Conservation (phyloP, 2,797 vertebrate genomes). For the Neoniphon sammara region DNA sequence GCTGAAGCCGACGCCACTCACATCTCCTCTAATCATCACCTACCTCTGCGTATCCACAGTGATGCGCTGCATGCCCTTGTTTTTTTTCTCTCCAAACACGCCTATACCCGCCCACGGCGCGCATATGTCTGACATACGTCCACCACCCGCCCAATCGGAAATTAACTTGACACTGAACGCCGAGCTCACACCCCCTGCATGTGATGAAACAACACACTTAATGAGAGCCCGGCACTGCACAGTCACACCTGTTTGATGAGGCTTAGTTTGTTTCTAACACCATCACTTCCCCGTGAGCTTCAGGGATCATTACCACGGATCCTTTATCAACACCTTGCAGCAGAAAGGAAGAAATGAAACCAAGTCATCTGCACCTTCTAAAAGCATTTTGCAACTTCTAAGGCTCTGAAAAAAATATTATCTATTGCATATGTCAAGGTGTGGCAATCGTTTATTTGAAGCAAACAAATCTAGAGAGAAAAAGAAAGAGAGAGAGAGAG, state of each 20-base stretch:
- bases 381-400: background rate
- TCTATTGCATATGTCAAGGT: too few species aligned
- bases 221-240: slow-evolving; percentile 7
- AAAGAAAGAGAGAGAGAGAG: too few species aligned
- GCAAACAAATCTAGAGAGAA: too few species aligned
- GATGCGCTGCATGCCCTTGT: slow-evolving; percentile 61
- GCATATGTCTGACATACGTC: slow-evolving; percentile 81
- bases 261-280: background rate
- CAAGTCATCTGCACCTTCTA: background rate
- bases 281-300: background rate
- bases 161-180: slow-evolving; percentile 62
- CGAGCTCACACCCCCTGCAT: slow-evolving; percentile 29
- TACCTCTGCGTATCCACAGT: slow-evolving; percentile 57
- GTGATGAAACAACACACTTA: slow-evolving; percentile 35
- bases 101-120: slow-evolving; percentile 80
- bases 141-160: slow-evolving; percentile 71
- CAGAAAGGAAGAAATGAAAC: background rate
- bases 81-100: slow-evolving; percentile 61
- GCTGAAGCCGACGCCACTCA: slow-evolving; percentile 70
- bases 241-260: slow-evolving; percentile 52
- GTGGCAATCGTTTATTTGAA: background rate
- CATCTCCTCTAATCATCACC: slow-evolving; percentile 65
- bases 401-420: too few species aligned
- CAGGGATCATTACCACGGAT: too few species aligned
- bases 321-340: background rate